These are phyloP conservation scores for Parauchenoglanis ngamensis DNA, from an alignment of 2,797 vertebrate species.

Conservation along the genomic window DNA sequence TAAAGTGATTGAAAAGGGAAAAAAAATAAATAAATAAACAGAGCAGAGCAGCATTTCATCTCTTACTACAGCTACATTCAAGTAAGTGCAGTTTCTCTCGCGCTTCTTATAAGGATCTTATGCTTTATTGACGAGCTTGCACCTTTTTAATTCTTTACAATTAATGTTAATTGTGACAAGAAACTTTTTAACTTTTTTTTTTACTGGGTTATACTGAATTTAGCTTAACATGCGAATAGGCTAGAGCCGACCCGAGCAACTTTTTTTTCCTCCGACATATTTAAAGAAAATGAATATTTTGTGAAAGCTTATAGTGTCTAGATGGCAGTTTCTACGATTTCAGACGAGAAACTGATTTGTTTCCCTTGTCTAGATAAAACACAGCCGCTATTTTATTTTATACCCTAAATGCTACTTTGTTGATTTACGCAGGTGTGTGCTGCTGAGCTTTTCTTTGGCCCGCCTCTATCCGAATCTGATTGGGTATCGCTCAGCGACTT, in stretches of 20 bases:
- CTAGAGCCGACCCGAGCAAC: background rate
- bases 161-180: background rate
- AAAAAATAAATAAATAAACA: background rate
- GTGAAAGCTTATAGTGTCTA: background rate
- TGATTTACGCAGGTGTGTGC: slow-evolving; percentile 52
- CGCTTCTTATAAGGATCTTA: background rate
- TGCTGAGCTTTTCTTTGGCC: slow-evolving; percentile 1
- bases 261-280: background rate
- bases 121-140: background rate
- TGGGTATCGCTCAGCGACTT: slow-evolving; percentile 5
- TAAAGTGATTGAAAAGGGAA: background rate
- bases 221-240: background rate
- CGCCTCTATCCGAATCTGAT: slow-evolving; percentile 26
- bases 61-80: background rate
- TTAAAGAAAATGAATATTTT: background rate
- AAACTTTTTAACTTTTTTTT: background rate
- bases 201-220: background rate
- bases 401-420: slow-evolving; percentile 9
- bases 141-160: background rate
- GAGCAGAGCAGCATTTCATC: background rate
- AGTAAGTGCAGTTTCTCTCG: slow-evolving; percentile 1
- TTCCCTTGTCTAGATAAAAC: background rate
- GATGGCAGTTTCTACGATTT: background rate
- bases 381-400: background rate
- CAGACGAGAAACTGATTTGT: background rate